Percentiles rank a stretch among this genome's conserved stretches.
Evolutionary conservation across 2,888 invertebrate genomes (phyloP).

Genomic region (Phrixothrix hirtus): DNA sequence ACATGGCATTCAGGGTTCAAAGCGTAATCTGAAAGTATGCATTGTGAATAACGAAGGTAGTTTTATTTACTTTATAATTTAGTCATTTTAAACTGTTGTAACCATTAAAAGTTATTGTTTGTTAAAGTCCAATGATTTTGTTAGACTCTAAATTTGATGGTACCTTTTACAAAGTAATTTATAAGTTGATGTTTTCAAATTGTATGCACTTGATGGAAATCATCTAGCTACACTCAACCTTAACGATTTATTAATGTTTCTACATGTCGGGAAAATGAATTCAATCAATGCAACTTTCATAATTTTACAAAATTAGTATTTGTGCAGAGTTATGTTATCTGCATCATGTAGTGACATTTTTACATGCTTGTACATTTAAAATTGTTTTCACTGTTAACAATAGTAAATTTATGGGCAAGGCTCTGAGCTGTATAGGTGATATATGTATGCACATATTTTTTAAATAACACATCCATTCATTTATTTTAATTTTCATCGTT

Average conservation of each 20-base stretch:
- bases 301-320: constrained; percentile 18
- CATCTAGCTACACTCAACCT: constrained; percentile 20
- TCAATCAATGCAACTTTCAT: constrained; percentile 22
- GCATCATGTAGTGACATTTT: neutral
- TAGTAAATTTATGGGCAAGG: constrained; percentile 16
- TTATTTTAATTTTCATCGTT: neutral
- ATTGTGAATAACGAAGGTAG: constrained; percentile 31
- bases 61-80: constrained; percentile 32
- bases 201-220: constrained; percentile 26
- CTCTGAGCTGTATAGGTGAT: constrained; percentile 21
- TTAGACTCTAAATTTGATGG: constrained; percentile 42
- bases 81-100: constrained; percentile 26
- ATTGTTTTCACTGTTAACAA: constrained; percentile 23
- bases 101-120: constrained; percentile 25
- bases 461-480: constrained; percentile 12
- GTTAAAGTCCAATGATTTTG: constrained; percentile 42
- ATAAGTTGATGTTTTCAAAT: constrained; percentile 27
- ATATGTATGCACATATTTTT: constrained; percentile 14
- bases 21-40: constrained; percentile 28
- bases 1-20: constrained; percentile 49
- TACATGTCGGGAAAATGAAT: constrained; percentile 18
- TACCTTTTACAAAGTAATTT: constrained; percentile 32
- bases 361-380: constrained; percentile 5
- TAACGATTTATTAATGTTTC: constrained; percentile 26
- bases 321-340: constrained; percentile 25